phyloP scores from a whole-genome alignment of 2,797 vertebrate species.

The Pyrocephalus nanus region DNA sequence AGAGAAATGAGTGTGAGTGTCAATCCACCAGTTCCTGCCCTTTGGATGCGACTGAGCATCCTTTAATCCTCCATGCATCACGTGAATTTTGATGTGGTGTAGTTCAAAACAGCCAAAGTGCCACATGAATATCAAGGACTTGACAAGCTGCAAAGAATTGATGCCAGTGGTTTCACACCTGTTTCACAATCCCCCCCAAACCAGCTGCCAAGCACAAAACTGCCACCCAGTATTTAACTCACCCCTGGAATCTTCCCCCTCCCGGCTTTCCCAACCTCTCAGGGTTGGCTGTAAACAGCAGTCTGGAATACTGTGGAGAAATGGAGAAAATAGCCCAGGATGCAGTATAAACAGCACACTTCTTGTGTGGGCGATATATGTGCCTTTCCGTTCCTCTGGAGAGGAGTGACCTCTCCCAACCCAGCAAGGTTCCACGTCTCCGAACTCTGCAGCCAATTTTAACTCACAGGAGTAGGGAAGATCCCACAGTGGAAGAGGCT shows the following conservation, averaged over 20 bases:
- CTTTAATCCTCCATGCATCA: fast-evolving
- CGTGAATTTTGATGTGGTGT: not conserved
- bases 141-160: not conserved
- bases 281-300: not conserved
- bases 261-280: not conserved
- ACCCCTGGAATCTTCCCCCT: conserved; percentile 15
- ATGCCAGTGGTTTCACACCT: not conserved
- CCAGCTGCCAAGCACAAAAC: not conserved
- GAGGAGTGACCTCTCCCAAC: conserved; percentile 34
- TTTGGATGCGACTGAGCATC: not conserved
- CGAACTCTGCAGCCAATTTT: not conserved
- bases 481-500: not conserved
- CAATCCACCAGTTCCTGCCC: not conserved
- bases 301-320: not conserved
- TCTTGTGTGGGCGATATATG: conserved; percentile 34
- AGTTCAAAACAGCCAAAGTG: fast-evolving
- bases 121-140: fast-evolving
- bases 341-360: not conserved
- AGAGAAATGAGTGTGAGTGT: not conserved
- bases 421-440: not conserved
- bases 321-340: not conserved
- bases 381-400: conserved; percentile 22
- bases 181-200: not conserved
- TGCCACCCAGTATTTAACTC: conserved; percentile 16
- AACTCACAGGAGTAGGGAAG: not conserved